Conservation (phyloP, 2,888 invertebrate species). For the Trilocha varians region DNA sequence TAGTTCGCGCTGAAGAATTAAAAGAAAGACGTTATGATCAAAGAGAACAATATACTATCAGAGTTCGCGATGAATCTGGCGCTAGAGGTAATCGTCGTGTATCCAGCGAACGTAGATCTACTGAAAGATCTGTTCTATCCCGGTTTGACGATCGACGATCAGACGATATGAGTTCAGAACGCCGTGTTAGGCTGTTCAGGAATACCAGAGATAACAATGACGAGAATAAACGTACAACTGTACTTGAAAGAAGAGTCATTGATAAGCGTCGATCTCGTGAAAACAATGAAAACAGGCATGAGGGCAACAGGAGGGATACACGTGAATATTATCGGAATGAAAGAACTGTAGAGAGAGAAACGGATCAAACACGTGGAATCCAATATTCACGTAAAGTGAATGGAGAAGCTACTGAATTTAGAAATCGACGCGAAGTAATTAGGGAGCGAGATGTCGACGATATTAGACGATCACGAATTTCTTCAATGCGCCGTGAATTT, state of each 20-base stretch:
- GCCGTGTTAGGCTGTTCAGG: conserved; percentile 1
- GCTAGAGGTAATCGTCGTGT: neutral
- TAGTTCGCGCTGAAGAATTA: neutral
- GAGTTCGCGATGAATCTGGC: neutral
- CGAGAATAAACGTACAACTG: conserved; percentile 6
- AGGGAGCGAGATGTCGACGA: neutral
- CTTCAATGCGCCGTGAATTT: neutral
- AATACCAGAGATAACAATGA: conserved; percentile 4
- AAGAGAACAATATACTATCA: too few species aligned
- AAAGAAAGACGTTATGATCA: neutral
- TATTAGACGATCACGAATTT: neutral
- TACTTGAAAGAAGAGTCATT: conserved; percentile 6
- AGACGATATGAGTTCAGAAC: neutral
- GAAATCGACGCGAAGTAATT: too few species aligned
- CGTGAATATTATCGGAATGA: conserved; percentile 2
- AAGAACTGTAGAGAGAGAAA: conserved; percentile 3
- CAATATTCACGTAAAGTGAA: neutral
- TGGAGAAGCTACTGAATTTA: too few species aligned
- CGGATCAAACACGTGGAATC: neutral
- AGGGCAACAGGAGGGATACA: neutral
- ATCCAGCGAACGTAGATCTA: neutral
- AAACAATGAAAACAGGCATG: neutral
- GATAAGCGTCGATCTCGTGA: neutral
- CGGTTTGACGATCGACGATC: conserved; percentile 5
- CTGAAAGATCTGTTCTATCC: conserved; percentile 2